Base-by-base conservation (phyloP, 2,888 invertebrate genomes). In the Anagyrus pseudococci region DNA sequence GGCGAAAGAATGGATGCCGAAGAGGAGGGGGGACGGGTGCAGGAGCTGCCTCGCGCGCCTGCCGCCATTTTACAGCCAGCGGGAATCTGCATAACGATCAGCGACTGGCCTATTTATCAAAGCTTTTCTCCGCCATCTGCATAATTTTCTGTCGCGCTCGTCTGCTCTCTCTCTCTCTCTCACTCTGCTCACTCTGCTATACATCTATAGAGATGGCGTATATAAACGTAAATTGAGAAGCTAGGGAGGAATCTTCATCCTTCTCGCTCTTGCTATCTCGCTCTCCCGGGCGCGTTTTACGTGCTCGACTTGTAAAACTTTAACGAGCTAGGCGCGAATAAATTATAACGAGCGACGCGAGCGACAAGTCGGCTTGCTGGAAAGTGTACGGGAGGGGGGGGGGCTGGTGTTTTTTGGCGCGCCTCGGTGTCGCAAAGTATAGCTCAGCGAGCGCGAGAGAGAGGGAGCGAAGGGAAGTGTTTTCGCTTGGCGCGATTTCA, bases 61-160 rank as follows among this genome's bases (percentile, higher is more conserved):
- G 78, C 78, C 80, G 80, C 80, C 80, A 80, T 80, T 80, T 80
- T 80, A 78, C 75, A 78, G 75, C 74, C 72, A 2, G 72, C 73
- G 71, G 73, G 75, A 73, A 80, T 80, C 80, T 80, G 79, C 80
- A 80, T 80, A 80, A 80, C 79, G 80, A 80, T 80, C 80, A 80
- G 58, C 46, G 63, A 56, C 22, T 25, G 75, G 75, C 78, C 79
- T 80, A 79, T 80, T 80, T 80, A 80, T 80, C 80, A 79, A 80
- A 80, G 80, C 79, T 80, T 80, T 79, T 80, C 80, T 80, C 78
- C 78, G 76, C 74, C 78, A 80, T 80, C 78, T 80, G 78, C 80
- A 80, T 80, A 80, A 80, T 80, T 79, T 80, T 78, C 76, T 74
- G 74, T 60, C 74, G 73, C 75, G 73, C 69, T 71, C 62, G n/a